Percentiles rank a stretch among this genome's conserved stretches.
phyloP scores from a whole-genome alignment of 2,113 vertebrate genomes.

The Cynoglossus semilaevis region DNA sequence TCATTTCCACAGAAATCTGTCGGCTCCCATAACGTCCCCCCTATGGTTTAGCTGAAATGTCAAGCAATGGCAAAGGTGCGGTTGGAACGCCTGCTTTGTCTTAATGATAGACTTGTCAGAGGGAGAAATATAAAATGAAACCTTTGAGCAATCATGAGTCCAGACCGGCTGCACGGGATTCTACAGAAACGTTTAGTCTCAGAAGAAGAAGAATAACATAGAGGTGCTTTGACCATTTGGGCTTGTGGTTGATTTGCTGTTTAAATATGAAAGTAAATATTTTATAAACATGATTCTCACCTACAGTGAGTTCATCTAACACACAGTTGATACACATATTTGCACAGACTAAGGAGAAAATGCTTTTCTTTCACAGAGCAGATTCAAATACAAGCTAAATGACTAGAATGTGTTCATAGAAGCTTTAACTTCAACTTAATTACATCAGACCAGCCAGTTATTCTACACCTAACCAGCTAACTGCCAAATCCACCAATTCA shows the following conservation, averaged over 20 bases:
- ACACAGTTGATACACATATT: too few species aligned
- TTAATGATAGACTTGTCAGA: slow-evolving; percentile 38
- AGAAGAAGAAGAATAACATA: neutral
- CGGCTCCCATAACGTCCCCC: slow-evolving; percentile 42
- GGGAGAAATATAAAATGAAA: slow-evolving; percentile 18
- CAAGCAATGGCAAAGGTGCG: slow-evolving; percentile 8
- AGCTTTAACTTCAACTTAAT: too few species aligned
- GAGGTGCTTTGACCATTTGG: neutral
- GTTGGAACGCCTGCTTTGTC: slow-evolving; percentile 28
- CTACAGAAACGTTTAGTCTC: neutral
- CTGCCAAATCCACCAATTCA: too few species aligned
- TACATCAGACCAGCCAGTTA: too few species aligned
- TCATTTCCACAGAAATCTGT: slow-evolving; percentile 52
- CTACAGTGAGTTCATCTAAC: too few species aligned
- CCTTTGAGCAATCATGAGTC: neutral
- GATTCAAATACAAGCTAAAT: too few species aligned
- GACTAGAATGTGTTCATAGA: too few species aligned
- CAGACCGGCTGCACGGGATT: neutral
- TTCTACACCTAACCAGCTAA: too few species aligned
- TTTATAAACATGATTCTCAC: too few species aligned
- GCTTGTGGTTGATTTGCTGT: slow-evolving; percentile 1
- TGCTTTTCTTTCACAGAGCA: too few species aligned
- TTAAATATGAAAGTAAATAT: too few species aligned
- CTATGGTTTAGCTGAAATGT: slow-evolving; percentile 43
- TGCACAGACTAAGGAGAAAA: too few species aligned